Evolutionary conservation across 2,888 invertebrate genomes (phyloP).

Genomic region (Folsomia candida): DNA sequence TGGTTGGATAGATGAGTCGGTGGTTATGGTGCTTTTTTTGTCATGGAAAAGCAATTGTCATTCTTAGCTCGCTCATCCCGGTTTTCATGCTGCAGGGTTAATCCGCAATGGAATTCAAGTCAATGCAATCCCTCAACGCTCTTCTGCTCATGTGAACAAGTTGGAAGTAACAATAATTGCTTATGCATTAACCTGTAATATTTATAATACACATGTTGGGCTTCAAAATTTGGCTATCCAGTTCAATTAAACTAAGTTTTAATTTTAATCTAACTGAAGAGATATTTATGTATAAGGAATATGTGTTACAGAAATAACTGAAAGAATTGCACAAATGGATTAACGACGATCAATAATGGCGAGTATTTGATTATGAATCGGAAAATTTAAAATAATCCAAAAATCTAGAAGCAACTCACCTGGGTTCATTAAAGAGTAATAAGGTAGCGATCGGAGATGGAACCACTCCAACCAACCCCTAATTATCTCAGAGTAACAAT

Average conservation of each 20-base stretch:
- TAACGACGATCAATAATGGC: not conserved
- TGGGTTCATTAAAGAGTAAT: not conserved
- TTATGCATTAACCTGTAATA: not conserved
- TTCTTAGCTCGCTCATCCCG: conserved; percentile 44
- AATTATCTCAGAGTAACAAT: not conserved
- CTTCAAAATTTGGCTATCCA: not conserved
- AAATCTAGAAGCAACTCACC: not conserved
- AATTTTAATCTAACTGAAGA: no score
- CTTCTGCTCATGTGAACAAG: not conserved
- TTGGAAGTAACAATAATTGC: not conserved
- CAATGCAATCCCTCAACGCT: not conserved
- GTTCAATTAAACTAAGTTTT: not conserved
- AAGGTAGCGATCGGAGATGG: not conserved
- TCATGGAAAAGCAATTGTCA: conserved; percentile 47
- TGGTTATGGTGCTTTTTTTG: conserved; percentile 6
- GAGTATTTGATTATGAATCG: no score
- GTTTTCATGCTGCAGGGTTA: conserved; percentile 43
- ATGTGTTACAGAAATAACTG: not conserved
- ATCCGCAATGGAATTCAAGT: conserved; percentile 43
- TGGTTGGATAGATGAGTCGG: not conserved
- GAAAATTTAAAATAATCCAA: not conserved
- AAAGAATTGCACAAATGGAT: not conserved
- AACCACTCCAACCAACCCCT: not conserved
- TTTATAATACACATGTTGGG: no score
- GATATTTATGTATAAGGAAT: no score